These are phyloP conservation scores for Agrotis puta DNA, from an alignment of 2,888 invertebrate species.

Conservation along the genomic window DNA sequence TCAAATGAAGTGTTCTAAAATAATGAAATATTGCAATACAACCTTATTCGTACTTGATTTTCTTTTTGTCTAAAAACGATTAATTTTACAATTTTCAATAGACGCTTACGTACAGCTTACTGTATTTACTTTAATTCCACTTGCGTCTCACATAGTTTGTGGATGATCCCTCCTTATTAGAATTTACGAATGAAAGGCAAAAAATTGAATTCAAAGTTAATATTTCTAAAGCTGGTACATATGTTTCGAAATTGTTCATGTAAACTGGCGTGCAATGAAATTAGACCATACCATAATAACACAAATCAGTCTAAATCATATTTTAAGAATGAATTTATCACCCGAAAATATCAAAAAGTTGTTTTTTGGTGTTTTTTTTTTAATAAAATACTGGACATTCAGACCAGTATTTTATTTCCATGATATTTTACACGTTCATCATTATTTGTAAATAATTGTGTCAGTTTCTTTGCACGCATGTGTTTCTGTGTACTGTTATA, in stretches of 20 bases:
- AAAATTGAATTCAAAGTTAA: conserved; percentile 55
- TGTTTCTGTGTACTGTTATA: conserved; percentile 79
- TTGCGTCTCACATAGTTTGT: conserved; percentile 49
- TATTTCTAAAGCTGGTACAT: conserved; percentile 58
- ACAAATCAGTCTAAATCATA: background rate
- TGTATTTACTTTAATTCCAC: background rate
- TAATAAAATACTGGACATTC: too few species aligned
- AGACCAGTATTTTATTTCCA: background rate
- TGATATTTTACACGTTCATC: background rate
- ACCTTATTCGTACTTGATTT: background rate
- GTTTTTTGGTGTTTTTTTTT: too few species aligned
- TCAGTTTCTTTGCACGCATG: conserved; percentile 66
- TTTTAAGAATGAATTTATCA: background rate
- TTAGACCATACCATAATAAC: background rate
- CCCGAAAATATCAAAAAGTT: background rate
- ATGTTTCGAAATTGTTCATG: conserved; percentile 62
- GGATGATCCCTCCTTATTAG: conserved; percentile 49
- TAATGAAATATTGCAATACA: background rate
- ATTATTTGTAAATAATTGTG: conserved; percentile 31
- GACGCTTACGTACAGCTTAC: background rate
- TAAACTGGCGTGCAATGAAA: conserved; percentile 64
- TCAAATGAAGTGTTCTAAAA: background rate
- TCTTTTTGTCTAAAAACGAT: background rate
- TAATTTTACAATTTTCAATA: background rate
- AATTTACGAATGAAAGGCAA: conserved; percentile 62